phyloP scores from a whole-genome alignment of 2,113 vertebrate species.

The Crotalus horridus region DNA sequence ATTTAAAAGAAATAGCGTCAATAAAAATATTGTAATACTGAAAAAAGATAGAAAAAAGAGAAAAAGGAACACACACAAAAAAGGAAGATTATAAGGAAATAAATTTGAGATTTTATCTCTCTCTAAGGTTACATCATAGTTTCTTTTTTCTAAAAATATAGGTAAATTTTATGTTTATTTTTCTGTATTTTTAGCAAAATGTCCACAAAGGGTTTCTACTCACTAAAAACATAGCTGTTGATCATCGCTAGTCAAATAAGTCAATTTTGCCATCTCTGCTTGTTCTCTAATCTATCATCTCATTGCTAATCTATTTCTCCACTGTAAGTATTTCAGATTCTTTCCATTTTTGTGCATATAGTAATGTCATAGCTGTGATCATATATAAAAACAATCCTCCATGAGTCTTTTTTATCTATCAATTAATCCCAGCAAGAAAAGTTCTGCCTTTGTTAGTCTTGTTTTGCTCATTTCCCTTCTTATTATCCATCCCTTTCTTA shows the following conservation, averaged over 20 bases:
- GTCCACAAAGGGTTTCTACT: neutral
- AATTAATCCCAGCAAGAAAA: neutral
- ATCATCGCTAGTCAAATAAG: neutral
- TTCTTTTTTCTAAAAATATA: neutral
- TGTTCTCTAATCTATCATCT: neutral
- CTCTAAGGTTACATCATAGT: neutral
- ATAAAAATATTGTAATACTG: neutral
- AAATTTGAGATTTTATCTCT: neutral
- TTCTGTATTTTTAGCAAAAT: neutral
- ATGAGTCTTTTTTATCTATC: neutral
- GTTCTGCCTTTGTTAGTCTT: neutral
- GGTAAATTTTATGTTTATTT: neutral
- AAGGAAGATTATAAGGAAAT: neutral
- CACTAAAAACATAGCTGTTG: neutral
- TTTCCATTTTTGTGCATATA: neutral
- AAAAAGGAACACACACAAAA: neutral
- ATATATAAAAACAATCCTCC: neutral
- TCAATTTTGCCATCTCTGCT: neutral
- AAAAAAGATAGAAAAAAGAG: neutral
- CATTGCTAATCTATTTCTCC: neutral
- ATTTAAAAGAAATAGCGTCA: neutral
- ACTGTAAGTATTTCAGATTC: neutral
- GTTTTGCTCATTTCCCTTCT: neutral
- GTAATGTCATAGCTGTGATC: neutral
- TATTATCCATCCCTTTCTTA: neutral